Percentiles rank a stretch among this genome's conserved stretches.
Conservation (phyloP, 2,113 vertebrate genomes). For the Podarcis cretensis region DNA sequence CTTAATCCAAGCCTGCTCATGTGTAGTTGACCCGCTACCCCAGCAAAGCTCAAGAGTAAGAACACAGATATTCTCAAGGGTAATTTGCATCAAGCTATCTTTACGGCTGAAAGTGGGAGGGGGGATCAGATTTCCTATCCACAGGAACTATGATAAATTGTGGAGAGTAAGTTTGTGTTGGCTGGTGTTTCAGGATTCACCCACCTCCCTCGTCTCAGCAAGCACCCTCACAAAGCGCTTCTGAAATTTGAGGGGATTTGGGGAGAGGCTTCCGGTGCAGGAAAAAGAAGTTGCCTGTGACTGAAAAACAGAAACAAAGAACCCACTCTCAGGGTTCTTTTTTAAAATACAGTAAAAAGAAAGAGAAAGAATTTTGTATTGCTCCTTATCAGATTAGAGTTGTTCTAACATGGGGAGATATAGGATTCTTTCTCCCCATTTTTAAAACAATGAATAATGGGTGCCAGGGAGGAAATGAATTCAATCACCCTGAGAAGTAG, state of each 20-base stretch:
- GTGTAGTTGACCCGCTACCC: constrained; percentile 3
- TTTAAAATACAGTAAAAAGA: too few relatives aligned
- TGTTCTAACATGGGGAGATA: not conserved
- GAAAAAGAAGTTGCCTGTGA: not conserved
- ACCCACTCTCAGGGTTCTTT: not conserved
- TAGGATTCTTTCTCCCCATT: not conserved
- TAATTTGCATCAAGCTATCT: constrained; percentile 24
- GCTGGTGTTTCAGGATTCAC: constrained; percentile 11
- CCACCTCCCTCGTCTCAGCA: not conserved
- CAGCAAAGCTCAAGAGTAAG: not conserved
- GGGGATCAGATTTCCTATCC: constrained; percentile 10
- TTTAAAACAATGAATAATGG: too few relatives aligned
- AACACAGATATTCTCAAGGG: not conserved
- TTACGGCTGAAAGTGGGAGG: constrained; percentile 15
- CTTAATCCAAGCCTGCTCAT: not conserved
- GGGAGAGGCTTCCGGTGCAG: not conserved
- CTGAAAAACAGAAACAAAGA: not conserved
- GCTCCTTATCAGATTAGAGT: not conserved
- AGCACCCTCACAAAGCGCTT: not conserved
- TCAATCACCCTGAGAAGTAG: not conserved
- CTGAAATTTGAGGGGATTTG: not conserved
- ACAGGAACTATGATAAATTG: constrained; percentile 22
- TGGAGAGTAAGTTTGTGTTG: constrained; percentile 17
- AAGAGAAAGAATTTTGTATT: not conserved
- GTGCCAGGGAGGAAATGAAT: not conserved